These are phyloP conservation scores for Sitta carolinensis DNA, from an alignment of 2,797 vertebrate genomes.

Conservation along the genomic window DNA sequence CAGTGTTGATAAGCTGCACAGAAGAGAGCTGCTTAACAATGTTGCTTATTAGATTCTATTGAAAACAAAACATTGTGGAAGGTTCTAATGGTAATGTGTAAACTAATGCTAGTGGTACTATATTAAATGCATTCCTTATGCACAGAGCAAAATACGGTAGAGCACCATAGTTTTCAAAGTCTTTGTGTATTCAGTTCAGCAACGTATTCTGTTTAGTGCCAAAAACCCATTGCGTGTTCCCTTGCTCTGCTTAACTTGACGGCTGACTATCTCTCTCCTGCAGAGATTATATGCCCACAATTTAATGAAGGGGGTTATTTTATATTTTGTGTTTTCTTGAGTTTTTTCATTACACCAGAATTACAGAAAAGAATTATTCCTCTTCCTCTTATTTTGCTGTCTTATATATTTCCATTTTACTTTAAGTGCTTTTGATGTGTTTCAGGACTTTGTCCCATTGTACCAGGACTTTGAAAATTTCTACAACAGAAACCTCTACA, in stretches of 20 bases:
- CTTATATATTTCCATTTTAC: not conserved
- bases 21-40: not conserved
- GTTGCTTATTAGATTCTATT: not conserved
- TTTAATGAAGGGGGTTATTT: not conserved
- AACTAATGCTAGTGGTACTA: not conserved
- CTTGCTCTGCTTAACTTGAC: not conserved
- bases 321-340: not conserved
- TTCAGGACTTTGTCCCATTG: slow-evolving; percentile 94
- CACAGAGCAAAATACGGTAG: not conserved
- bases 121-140: not conserved
- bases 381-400: not conserved
- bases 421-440: slow-evolving; percentile 25
- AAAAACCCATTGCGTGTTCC: not conserved
- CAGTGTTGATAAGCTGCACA: not conserved
- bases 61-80: not conserved
- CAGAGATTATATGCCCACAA: fast-evolving
- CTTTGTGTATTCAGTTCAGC: not conserved
- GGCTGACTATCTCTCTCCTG: not conserved
- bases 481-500: slow-evolving; percentile 96
- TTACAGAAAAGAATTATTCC: not conserved
- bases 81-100: not conserved
- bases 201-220: not conserved
- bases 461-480: slow-evolving; percentile 99
- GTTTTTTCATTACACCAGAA: not conserved
- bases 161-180: not conserved